Conservation (phyloP, 2,797 vertebrate species). For the Luscinia megarhynchos region DNA sequence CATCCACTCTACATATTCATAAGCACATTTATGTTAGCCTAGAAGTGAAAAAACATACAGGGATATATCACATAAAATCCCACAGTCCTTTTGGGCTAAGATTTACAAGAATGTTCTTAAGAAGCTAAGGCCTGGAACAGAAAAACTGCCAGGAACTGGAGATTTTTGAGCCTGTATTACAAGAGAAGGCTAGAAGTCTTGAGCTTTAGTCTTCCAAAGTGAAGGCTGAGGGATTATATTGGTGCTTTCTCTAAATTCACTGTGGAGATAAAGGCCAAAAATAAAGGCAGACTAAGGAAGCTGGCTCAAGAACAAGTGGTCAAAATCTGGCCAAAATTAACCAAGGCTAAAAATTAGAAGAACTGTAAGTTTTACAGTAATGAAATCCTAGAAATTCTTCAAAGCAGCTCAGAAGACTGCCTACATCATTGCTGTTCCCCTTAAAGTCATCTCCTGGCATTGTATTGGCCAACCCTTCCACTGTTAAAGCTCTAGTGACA, state of each 20-base stretch:
- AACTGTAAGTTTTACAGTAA: not conserved
- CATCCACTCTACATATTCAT: not conserved
- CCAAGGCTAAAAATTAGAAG: not conserved
- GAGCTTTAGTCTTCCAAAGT: not conserved
- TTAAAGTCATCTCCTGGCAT: not conserved
- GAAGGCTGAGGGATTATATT: not conserved
- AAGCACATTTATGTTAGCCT: not conserved
- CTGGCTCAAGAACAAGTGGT: not conserved
- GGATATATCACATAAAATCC: not conserved
- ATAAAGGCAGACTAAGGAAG: not conserved
- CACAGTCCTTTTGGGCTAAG: not conserved
- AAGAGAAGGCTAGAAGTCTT: not conserved
- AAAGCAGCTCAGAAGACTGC: not conserved
- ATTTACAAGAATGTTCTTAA: not conserved
- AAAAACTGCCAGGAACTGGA: not conserved
- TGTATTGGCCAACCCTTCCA: not conserved
- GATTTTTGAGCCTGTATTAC: not conserved
- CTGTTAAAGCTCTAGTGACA: not conserved
- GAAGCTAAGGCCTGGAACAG: not conserved
- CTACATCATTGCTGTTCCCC: not conserved
- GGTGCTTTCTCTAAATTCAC: not conserved
- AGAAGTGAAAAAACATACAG: not conserved
- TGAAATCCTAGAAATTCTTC: not conserved
- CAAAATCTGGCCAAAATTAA: not conserved
- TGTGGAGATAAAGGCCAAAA: not conserved